A percentile compares a stretch with the other conserved stretches of the same genome.
Evolutionary conservation across 2,113 vertebrate genomes (phyloP).

Genomic region (Isurus oxyrinchus): DNA sequence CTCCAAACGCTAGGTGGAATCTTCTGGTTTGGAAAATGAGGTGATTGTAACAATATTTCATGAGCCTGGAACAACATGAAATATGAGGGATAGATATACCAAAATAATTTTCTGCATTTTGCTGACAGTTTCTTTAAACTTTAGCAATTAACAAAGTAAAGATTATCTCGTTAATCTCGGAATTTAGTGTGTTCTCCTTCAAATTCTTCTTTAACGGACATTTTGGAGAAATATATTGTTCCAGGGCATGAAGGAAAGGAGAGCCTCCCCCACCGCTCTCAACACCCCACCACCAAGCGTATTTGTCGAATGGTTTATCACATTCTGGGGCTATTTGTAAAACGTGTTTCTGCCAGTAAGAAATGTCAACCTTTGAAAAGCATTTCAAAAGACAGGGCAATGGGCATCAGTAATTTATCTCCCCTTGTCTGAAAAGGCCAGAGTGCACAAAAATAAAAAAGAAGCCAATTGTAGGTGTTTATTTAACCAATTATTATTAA

Average conservation of each 20-base stretch:
- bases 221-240: background rate
- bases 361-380: constrained; percentile 21
- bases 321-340: background rate
- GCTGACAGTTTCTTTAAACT: background rate
- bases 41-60: background rate
- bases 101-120: background rate
- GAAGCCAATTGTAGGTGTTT: too few species aligned
- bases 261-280: background rate
- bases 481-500: background rate
- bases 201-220: background rate
- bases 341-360: background rate
- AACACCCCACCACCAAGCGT: background rate
- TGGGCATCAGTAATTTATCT: background rate
- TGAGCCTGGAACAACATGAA: background rate
- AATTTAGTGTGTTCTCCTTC: background rate
- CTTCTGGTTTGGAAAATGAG: background rate
- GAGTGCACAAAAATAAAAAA: background rate
- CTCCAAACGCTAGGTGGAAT: background rate
- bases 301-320: background rate
- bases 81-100: background rate
- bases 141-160: background rate
- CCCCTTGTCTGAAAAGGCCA: background rate
- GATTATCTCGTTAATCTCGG: background rate
- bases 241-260: background rate
- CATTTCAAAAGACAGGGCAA: background rate